Conservation (phyloP, 2,888 invertebrate genomes). For the Kryphioiulus occultus region DNA sequence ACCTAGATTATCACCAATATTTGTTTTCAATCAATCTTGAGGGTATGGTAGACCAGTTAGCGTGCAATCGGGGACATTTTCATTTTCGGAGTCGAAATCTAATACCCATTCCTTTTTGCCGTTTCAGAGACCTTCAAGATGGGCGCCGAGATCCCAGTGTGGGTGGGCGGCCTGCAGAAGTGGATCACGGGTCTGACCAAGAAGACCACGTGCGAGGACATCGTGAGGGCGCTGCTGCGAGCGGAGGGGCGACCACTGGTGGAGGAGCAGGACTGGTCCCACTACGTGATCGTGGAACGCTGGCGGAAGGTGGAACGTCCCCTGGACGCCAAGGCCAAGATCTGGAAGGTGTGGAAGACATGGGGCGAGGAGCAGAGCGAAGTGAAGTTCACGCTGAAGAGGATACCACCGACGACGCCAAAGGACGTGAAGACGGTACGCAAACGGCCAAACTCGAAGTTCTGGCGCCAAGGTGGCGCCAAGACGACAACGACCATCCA, state of each 20-base stretch:
- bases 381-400: slow-evolving; percentile 63
- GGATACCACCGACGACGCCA: slow-evolving; percentile 55
- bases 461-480: slow-evolving; percentile 42
- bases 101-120: not conserved
- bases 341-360: slow-evolving; percentile 79
- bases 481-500: slow-evolving; percentile 48
- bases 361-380: slow-evolving; percentile 78
- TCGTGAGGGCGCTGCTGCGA: slow-evolving; percentile 74
- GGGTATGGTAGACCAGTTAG: too few species aligned
- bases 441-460: slow-evolving; percentile 37
- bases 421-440: slow-evolving; percentile 43
- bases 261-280: slow-evolving; percentile 56
- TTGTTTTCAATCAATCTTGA: too few species aligned
- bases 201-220: slow-evolving; percentile 80
- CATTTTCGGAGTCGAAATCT: not conserved
- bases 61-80: too few species aligned
- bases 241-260: slow-evolving; percentile 61
- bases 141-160: slow-evolving; percentile 73
- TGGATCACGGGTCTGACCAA: slow-evolving; percentile 81
- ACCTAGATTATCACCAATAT: too few species aligned
- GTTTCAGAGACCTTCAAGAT: slow-evolving; percentile 20
- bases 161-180: slow-evolving; percentile 77
- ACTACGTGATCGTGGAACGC: slow-evolving; percentile 78
- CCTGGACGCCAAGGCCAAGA: slow-evolving; percentile 74
- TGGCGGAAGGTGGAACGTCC: slow-evolving; percentile 81